A percentile compares a stretch with the other conserved stretches of the same genome.
Evolutionary conservation across 2,888 invertebrate genomes (phyloP).

Genomic region (Drosophila monieri): DNA sequence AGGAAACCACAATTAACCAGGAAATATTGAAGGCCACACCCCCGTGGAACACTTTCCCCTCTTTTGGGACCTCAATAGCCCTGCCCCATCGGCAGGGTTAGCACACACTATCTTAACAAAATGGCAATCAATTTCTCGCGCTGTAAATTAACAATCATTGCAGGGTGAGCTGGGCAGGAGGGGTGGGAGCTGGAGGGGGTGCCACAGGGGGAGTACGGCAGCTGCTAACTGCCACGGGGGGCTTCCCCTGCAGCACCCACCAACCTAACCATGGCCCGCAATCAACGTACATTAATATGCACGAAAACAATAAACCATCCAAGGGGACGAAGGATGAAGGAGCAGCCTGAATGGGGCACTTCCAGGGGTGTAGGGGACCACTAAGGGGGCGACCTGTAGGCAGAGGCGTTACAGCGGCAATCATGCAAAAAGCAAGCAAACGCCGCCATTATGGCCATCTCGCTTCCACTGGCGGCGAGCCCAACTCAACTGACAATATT

Average conservation of each 20-base stretch:
- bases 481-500: slow-evolving; percentile 69
- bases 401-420: slow-evolving; percentile 50
- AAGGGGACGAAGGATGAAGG: slow-evolving; percentile 7
- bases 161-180: slow-evolving; percentile 10
- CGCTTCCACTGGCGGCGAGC: slow-evolving; percentile 17
- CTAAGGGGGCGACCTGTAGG: slow-evolving; percentile 7
- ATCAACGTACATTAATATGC: slow-evolving; percentile 81
- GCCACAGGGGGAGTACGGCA: slow-evolving; percentile 57
- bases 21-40: slow-evolving; percentile 56
- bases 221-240: slow-evolving; percentile 66
- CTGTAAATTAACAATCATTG: slow-evolving; percentile 79
- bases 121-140: slow-evolving; percentile 77
- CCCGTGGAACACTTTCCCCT: slow-evolving; percentile 31
- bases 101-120: slow-evolving; percentile 51
- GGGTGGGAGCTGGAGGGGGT: slow-evolving; percentile 1
- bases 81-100: neutral
- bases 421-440: slow-evolving; percentile 52
- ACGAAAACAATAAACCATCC: slow-evolving; percentile 80
- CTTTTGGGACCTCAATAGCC: slow-evolving; percentile 16
- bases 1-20: slow-evolving; percentile 67
- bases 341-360: slow-evolving; percentile 31
- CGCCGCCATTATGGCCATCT: slow-evolving; percentile 58
- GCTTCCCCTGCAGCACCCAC: slow-evolving; percentile 25
- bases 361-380: slow-evolving; percentile 10
- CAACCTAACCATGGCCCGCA: slow-evolving; percentile 60